These are phyloP conservation scores for Ephialtes manifestator DNA, from an alignment of 2,888 invertebrate species.

Conservation along the genomic window DNA sequence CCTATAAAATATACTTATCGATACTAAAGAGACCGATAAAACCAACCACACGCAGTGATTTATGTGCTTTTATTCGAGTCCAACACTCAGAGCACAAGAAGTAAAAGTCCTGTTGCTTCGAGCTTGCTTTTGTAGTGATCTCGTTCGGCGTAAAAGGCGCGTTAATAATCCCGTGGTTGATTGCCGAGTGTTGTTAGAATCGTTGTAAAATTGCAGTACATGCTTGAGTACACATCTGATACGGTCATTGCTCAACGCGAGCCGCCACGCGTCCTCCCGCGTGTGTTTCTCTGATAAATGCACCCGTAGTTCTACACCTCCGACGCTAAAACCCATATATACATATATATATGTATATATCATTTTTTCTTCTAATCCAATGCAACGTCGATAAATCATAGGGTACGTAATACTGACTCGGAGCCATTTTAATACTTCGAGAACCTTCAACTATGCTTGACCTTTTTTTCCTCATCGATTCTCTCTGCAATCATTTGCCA, in stretches of 20 bases:
- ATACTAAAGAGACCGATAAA: not conserved
- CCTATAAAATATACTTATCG: not conserved
- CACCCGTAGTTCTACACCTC: not conserved
- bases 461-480: conserved; percentile 41
- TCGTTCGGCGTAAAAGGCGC: conserved; percentile 57
- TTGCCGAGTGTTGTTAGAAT: conserved; percentile 53
- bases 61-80: not conserved
- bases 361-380: not conserved
- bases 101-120: conserved; percentile 74
- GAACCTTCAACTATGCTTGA: conserved; percentile 52
- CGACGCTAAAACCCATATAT: conserved; percentile 19
- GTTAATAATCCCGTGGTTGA: conserved; percentile 59
- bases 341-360: not conserved
- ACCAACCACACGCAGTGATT: not conserved
- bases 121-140: conserved; percentile 73
- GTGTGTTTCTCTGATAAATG: not conserved
- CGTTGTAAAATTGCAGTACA: conserved; percentile 74
- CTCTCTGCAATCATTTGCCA: conserved; percentile 48
- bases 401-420: not conserved
- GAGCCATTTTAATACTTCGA: not conserved
- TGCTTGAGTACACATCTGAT: conserved; percentile 79
- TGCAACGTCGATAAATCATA: conserved; percentile 17
- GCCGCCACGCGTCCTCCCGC: conserved; percentile 40
- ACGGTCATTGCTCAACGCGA: conserved; percentile 79
- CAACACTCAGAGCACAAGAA: conserved; percentile 49